Conservation (phyloP, 2,797 vertebrate genomes). For the Tragopan temminckii region DNA sequence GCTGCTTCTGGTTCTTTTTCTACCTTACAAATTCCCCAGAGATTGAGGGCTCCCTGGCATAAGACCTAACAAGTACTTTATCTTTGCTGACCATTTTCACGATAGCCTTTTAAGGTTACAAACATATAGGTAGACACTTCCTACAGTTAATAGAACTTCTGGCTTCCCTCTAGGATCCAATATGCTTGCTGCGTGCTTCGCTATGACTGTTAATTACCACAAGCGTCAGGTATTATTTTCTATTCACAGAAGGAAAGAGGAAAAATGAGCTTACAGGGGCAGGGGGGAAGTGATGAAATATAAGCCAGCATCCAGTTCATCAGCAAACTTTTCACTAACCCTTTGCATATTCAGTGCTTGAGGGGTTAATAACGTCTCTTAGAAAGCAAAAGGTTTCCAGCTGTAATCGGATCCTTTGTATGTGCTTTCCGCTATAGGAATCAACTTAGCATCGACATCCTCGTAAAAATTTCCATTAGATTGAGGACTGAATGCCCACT, state of each 20-base stretch:
- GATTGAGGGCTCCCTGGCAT: background rate
- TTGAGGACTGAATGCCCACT: conserved; percentile 77
- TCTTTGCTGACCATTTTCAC: background rate
- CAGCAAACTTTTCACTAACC: conserved; percentile 36
- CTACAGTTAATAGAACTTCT: background rate
- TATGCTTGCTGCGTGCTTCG: background rate
- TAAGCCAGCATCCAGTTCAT: conserved; percentile 4
- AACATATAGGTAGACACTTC: background rate
- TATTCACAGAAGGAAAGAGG: background rate
- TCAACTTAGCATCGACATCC: conserved; percentile 83
- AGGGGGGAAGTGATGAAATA: background rate
- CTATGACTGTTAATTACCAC: background rate
- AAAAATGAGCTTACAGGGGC: background rate
- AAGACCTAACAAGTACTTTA: background rate
- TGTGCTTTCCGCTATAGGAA: conserved; percentile 81
- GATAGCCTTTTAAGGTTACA: background rate
- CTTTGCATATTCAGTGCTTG: conserved; percentile 49
- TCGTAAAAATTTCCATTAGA: conserved; percentile 85
- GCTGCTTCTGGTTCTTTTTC: background rate
- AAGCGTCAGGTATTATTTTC: background rate
- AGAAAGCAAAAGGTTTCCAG: conserved; percentile 75
- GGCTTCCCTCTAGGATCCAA: background rate
- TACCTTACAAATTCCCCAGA: background rate
- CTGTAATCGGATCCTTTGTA: conserved; percentile 82
- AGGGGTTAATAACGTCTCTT: conserved; percentile 76